Evolutionary conservation across 2,797 vertebrate species (phyloP).

Genomic region (Sternarchorhynchus goeldii): DNA sequence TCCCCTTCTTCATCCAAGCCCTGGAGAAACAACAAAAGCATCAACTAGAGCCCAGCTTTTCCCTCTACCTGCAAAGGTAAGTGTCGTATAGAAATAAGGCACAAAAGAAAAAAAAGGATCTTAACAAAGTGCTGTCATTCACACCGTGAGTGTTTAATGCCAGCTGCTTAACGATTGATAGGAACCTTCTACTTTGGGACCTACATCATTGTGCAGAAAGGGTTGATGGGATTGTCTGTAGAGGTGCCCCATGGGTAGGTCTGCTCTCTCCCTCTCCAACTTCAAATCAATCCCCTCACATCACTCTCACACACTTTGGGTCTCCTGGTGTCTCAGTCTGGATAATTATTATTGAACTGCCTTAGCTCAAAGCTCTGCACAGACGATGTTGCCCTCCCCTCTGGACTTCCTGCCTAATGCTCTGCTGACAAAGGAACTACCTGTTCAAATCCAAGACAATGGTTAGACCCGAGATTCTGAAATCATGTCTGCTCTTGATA

Average conservation of each 20-base stretch:
- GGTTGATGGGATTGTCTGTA: constrained; percentile 33
- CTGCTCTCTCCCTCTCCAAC: constrained; percentile 7
- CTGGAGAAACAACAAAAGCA: not conserved
- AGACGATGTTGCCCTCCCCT: not conserved
- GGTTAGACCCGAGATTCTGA: not conserved
- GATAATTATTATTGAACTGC: constrained; percentile 31
- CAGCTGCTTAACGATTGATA: constrained; percentile 31
- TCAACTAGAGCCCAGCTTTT: not conserved
- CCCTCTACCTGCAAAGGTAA: not conserved
- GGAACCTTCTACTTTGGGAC: constrained; percentile 24
- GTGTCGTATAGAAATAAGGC: constrained; percentile 1
- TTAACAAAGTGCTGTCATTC: constrained; percentile 26
- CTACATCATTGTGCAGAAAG: not conserved
- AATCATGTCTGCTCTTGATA: not conserved
- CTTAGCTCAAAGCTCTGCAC: constrained; percentile 6
- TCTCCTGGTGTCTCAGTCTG: constrained; percentile 13
- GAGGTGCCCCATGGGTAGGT: constrained; percentile 15
- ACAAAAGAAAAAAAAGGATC: not conserved
- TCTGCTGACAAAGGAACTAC: not conserved
- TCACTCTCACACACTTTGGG: constrained; percentile 18
- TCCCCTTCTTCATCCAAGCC: not conserved
- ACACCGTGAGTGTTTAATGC: constrained; percentile 13
- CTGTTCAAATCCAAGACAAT: not conserved
- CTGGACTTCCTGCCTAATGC: not conserved
- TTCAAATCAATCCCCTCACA: constrained; percentile 30